Evolutionary conservation across 37 sponge, comb jelly and placozoan genomes (phyloP), one percentile per base, ranked within the genome.

Genomic region (Dysidea cf. avara): DNA sequence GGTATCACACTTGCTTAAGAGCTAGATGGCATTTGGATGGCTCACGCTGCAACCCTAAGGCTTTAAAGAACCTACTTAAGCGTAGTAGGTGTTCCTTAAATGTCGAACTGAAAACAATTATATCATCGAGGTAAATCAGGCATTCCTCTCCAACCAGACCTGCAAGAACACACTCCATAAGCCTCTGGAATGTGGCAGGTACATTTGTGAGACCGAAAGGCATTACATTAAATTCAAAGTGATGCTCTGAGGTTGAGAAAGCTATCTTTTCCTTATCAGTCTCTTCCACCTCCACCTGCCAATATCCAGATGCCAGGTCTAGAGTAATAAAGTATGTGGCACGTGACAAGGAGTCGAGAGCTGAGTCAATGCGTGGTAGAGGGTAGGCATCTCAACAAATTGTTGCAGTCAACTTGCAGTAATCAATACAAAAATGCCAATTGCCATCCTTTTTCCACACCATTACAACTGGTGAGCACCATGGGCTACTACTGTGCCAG

Each of bases 231-330:
- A 60, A 60, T 24, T 60, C 61, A 26, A 33, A 25, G 3, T 7
- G 61, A 3, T 26, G 26, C 3, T 26, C 61, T 24, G 30, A 2
- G 1, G 61, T 24, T 25, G 61, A 60, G 3, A 60, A 60, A 26
- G 61, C 61, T 3, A 26, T 60, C 61, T 60, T 60, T 21, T 60
- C 61, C 3, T 60, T 60, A 1, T 28, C 24, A 16, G 24, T 33
- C 24, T 60, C 61, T 3, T 60, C 61, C 2, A 60, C 14, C 3
- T n/a, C 61, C 30, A 25, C 61, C 30, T 60, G 61, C 61, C 61
- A 60, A 21, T 60, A 60, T 2, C 30, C 61, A 1, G 61, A 60
- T 60, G 61, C 61, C 1, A 60, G 61, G 30, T 60, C 61, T 26
- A 60, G 28, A 18, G 61, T 60, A 1, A 26, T 25, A 26, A 60